Percentiles rank a stretch among this genome's conserved stretches.
phyloP scores from a whole-genome alignment of 2,888 invertebrate genomes.

The Aphrophora alni region DNA sequence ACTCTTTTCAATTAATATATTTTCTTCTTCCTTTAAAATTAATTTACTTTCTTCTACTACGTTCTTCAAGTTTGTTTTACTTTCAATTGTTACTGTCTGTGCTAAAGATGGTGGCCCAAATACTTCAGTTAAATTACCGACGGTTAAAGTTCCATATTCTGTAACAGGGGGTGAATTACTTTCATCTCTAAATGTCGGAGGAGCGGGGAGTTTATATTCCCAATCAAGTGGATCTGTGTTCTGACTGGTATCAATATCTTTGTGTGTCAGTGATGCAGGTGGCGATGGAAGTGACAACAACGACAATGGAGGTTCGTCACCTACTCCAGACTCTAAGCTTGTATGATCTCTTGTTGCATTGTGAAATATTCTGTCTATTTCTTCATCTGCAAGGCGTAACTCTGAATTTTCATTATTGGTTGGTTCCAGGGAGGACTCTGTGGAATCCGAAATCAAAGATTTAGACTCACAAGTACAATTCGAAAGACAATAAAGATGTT shows the following conservation, averaged over 20 bases:
- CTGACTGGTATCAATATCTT: neutral
- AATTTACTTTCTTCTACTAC: conserved; percentile 12
- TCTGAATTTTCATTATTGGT: conserved; percentile 34
- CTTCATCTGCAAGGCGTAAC: conserved; percentile 49
- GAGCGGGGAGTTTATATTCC: conserved; percentile 66
- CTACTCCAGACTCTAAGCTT: conserved; percentile 44
- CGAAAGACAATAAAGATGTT: too few relatives aligned
- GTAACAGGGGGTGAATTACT: conserved; percentile 49
- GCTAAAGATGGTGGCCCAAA: conserved; percentile 10
- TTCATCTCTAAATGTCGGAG: conserved; percentile 64
- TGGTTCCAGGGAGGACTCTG: conserved; percentile 29
- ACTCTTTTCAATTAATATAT: conserved; percentile 50
- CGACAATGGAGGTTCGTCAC: conserved; percentile 23
- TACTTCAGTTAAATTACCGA: conserved; percentile 49
- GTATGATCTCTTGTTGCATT: conserved; percentile 51
- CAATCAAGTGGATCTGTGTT: conserved; percentile 55
- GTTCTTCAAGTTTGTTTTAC: conserved; percentile 51
- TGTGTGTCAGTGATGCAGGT: conserved; percentile 17
- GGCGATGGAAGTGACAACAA: conserved; percentile 25
- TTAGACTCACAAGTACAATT: too few relatives aligned
- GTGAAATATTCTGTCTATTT: conserved; percentile 52
- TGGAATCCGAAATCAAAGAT: conserved; percentile 30
- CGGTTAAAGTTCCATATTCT: conserved; percentile 49
- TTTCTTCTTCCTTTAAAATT: conserved; percentile 32
- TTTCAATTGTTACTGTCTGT: conserved; percentile 39